These are phyloP conservation scores for Hystrix brachyura DNA, from an alignment of 2,113 vertebrate genomes.

Conservation along the genomic window DNA sequence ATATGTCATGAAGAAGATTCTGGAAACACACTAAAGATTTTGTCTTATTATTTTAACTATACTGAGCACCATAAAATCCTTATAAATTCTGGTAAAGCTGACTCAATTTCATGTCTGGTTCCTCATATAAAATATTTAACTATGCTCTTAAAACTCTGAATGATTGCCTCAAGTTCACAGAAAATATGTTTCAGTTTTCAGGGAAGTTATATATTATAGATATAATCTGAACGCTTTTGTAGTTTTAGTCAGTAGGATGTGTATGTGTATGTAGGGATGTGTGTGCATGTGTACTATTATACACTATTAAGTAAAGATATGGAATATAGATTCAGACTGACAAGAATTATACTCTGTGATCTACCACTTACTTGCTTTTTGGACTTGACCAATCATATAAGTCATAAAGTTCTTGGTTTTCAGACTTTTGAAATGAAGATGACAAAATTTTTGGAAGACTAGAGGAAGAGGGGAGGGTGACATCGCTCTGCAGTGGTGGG, in stretches of 20 bases:
- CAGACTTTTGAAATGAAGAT: neutral
- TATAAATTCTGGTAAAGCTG: neutral
- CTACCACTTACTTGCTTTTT: neutral
- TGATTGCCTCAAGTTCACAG: slow-evolving; percentile 40
- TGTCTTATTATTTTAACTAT: neutral
- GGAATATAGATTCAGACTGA: neutral
- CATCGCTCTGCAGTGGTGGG: neutral
- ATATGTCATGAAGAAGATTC: slow-evolving; percentile 45
- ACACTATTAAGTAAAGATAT: neutral
- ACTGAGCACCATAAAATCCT: neutral
- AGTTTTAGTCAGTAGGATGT: neutral
- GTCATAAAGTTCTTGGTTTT: neutral
- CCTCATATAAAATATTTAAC: slow-evolving; percentile 48
- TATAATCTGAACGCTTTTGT: neutral
- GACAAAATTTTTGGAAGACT: neutral
- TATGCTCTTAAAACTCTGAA: neutral
- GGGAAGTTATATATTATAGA: slow-evolving; percentile 76
- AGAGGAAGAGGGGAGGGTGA: slow-evolving; percentile 30
- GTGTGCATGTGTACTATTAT: neutral
- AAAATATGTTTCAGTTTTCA: slow-evolving; percentile 74
- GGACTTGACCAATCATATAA: neutral
- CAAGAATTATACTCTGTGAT: neutral
- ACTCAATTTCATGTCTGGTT: neutral
- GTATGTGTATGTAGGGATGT: neutral
- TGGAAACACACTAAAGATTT: neutral